These are phyloP conservation scores for Platycercus adscitus DNA, from an alignment of 2,113 vertebrate species.

Conservation along the genomic window DNA sequence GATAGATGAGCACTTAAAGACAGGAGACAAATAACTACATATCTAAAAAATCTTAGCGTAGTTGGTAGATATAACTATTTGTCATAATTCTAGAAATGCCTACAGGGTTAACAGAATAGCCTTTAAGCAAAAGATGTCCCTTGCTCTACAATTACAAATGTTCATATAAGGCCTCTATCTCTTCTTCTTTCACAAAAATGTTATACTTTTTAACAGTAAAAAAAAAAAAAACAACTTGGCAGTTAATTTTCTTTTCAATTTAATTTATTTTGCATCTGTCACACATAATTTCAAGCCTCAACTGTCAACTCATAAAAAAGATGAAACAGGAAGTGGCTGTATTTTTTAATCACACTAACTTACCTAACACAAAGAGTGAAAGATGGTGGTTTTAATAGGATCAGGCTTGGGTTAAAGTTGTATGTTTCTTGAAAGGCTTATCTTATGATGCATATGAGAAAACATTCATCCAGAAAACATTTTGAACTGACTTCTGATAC, in stretches of 20 bases:
- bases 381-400: background rate
- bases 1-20: background rate
- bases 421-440: background rate
- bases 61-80: background rate
- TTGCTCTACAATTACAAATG: background rate
- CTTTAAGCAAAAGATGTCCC: background rate
- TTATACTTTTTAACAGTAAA: background rate
- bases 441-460: background rate
- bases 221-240: background rate
- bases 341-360: background rate
- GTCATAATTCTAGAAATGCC: constrained; percentile 2
- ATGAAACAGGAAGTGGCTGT: background rate
- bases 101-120: background rate
- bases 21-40: constrained; percentile 6
- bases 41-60: constrained; percentile 17
- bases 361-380: background rate
- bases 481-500: background rate
- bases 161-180: background rate
- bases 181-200: background rate
- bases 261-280: background rate
- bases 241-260: background rate
- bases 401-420: background rate
- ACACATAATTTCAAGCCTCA: constrained; percentile 12
- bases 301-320: background rate
- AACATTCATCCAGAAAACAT: background rate